Evolutionary conservation across 1,140 invertebrate species (phyloP).

Genomic region (Patella vulgata): DNA sequence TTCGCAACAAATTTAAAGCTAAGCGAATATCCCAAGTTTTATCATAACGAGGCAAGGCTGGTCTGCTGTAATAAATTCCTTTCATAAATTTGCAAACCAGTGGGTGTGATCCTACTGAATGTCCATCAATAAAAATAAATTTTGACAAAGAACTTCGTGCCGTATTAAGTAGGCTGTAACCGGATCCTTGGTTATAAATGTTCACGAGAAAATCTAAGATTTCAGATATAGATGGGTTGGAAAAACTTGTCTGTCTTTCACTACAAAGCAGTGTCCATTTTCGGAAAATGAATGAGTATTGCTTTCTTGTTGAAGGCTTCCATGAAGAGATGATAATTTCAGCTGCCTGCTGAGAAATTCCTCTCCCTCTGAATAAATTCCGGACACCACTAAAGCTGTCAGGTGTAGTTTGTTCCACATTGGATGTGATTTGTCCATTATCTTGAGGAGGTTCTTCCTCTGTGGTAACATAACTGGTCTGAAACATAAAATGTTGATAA

Average conservation of each 20-base stretch:
- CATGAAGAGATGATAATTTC: slow-evolving; percentile 18
- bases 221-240: slow-evolving; percentile 6
- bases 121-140: background rate
- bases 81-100: slow-evolving; percentile 18
- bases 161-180: slow-evolving; percentile 8
- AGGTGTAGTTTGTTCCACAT: slow-evolving; percentile 13
- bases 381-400: slow-evolving; percentile 12
- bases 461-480: slow-evolving; percentile 14
- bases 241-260: slow-evolving; percentile 8
- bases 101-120: slow-evolving; percentile 12
- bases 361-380: slow-evolving; percentile 3
- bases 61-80: slow-evolving; percentile 12
- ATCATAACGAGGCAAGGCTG: slow-evolving; percentile 15
- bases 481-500: slow-evolving; percentile 13
- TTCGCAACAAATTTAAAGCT: slow-evolving; percentile 13
- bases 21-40: slow-evolving; percentile 16
- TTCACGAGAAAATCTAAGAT: slow-evolving; percentile 6
- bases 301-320: slow-evolving; percentile 16
- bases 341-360: slow-evolving; percentile 8
- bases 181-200: slow-evolving; percentile 7
- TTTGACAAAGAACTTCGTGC: slow-evolving; percentile 6
- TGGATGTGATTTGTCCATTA: slow-evolving; percentile 13
- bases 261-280: slow-evolving; percentile 18
- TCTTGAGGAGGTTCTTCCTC: background rate
- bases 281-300: slow-evolving; percentile 11